A percentile compares a stretch with the other conserved stretches of the same genome.
These are phyloP conservation scores for Pseudomyrmex gracilis DNA, from an alignment of 1,140 invertebrate species.

Conservation along the genomic window DNA sequence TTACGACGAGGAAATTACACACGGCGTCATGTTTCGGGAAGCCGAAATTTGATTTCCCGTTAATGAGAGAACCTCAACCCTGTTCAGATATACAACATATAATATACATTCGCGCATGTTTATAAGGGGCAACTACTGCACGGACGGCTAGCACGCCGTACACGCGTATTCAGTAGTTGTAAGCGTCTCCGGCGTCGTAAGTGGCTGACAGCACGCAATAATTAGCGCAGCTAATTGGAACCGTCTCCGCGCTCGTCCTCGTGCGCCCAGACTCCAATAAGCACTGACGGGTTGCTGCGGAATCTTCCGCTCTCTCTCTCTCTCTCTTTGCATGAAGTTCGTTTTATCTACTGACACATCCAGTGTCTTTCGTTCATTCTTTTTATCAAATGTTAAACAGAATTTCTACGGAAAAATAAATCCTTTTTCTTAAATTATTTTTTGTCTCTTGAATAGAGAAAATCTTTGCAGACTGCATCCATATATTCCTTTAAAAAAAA, in stretches of 20 bases:
- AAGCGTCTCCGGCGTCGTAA: conserved; percentile 68
- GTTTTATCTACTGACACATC: neutral
- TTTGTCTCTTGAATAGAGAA: too few species aligned
- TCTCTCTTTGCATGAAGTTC: neutral
- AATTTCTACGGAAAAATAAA: conserved; percentile 24
- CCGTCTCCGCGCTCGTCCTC: conserved; percentile 55
- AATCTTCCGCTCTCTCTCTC: neutral
- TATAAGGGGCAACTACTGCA: conserved; percentile 43
- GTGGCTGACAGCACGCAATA: conserved; percentile 72
- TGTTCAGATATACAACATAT: neutral
- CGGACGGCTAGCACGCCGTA: conserved; percentile 38
- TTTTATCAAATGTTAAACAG: neutral
- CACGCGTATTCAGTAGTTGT: conserved; percentile 55
- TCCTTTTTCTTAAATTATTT: neutral
- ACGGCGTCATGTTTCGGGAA: conserved; percentile 4
- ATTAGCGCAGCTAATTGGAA: conserved; percentile 72
- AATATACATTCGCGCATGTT: conserved; percentile 21
- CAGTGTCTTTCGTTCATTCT: neutral
- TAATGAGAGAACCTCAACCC: conserved; percentile 39
- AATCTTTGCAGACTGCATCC: too few species aligned
- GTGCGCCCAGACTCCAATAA: conserved; percentile 51
- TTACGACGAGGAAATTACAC: conserved; percentile 25
- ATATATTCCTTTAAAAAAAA: too few species aligned
- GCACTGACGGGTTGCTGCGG: neutral
- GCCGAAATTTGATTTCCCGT: conserved; percentile 54